Conservation (phyloP, 2,113 vertebrate species). For the Lonchura striata region DNA sequence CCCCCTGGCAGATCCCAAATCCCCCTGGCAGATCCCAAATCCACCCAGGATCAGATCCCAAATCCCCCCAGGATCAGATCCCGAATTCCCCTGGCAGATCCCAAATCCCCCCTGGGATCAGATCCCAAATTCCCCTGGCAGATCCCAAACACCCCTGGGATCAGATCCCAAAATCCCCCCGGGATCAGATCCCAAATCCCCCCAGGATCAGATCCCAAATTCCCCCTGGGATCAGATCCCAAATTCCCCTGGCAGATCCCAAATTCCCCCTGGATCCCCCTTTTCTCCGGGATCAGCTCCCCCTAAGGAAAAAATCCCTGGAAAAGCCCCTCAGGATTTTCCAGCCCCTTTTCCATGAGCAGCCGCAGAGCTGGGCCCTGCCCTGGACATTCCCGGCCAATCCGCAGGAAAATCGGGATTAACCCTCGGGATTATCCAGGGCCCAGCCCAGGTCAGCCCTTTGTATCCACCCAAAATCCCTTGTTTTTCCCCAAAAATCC, state of each 20-base stretch:
- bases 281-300: neutral
- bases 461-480: fast-evolving
- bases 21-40: too few species aligned
- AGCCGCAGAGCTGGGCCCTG: neutral
- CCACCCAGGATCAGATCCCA: too few species aligned
- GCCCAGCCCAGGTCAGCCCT: neutral
- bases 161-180: too few species aligned
- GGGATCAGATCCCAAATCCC: too few species aligned
- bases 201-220: too few species aligned
- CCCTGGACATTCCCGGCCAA: neutral
- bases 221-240: neutral
- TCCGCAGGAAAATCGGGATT: neutral
- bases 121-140: too few species aligned
- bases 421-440: neutral
- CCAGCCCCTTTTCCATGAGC: neutral
- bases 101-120: too few species aligned
- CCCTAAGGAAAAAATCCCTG: too few species aligned
- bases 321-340: neutral
- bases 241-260: neutral
- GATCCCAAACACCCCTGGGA: too few species aligned
- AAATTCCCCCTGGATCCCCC: neutral
- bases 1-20: too few species aligned
- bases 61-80: too few species aligned
- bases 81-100: too few species aligned
- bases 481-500: neutral